These are phyloP conservation scores for Adela reaumurella DNA, from an alignment of 2,888 invertebrate genomes.

Conservation along the genomic window DNA sequence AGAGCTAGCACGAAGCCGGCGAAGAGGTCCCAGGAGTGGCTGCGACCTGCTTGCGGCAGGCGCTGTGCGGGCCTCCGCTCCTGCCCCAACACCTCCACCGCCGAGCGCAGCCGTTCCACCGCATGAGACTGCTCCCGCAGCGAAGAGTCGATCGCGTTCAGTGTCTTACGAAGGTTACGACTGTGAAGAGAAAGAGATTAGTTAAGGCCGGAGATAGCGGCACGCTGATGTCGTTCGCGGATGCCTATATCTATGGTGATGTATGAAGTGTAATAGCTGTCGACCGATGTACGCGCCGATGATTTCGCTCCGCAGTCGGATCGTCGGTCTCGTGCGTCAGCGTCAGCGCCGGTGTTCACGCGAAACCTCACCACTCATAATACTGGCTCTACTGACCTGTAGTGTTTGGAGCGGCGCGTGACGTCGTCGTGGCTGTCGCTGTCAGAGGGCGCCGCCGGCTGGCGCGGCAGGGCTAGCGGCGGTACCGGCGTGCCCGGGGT, in stretches of 20 bases:
- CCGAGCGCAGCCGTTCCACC: slow-evolving; percentile 30
- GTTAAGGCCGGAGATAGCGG: no score
- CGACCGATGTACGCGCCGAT: no score
- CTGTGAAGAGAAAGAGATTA: no score
- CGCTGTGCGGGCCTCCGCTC: slow-evolving; percentile 20
- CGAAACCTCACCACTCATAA: no score
- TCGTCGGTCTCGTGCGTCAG: no score
- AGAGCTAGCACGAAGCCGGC: slow-evolving; percentile 37
- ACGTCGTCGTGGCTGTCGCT: slow-evolving; percentile 35
- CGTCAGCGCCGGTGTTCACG: no score
- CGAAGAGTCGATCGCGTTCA: slow-evolving; percentile 43
- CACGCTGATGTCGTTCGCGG: no score
- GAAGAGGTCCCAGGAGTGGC: slow-evolving; percentile 37
- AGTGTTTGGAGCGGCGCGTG: slow-evolving; percentile 26
- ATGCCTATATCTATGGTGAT: no score
- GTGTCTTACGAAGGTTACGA: slow-evolving; percentile 43
- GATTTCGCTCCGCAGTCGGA: no score
- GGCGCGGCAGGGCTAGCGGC: slow-evolving; percentile 12
- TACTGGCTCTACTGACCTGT: slow-evolving; percentile 28
- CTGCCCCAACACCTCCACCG: slow-evolving; percentile 21
- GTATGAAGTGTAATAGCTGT: no score
- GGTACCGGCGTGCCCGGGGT: slow-evolving; percentile 6
- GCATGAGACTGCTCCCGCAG: slow-evolving; percentile 50
- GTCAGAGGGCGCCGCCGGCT: slow-evolving; percentile 21
- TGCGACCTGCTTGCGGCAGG: slow-evolving; percentile 20